These are phyloP conservation scores for Microtus ochrogaster DNA, from an alignment of 2,113 vertebrate species.

Conservation along the genomic window DNA sequence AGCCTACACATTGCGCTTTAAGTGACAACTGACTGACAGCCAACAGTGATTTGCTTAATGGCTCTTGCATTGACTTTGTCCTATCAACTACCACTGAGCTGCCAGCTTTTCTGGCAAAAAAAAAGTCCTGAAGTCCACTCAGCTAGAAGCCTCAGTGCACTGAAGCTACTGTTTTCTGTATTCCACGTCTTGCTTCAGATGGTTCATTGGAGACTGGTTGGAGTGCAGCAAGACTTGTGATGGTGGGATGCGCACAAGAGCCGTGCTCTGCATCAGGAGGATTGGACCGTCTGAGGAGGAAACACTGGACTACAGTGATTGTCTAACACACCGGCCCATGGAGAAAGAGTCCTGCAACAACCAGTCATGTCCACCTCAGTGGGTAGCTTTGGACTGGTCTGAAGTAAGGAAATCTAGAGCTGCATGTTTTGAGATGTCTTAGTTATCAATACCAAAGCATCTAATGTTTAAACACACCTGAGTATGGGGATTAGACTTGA, in stretches of 20 bases:
- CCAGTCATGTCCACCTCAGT: conserved; percentile 97
- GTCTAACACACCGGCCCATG: conserved; percentile 94
- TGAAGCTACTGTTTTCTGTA: conserved; percentile 57
- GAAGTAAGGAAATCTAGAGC: conserved; percentile 89
- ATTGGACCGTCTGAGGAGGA: conserved; percentile 95
- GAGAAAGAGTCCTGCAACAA: conserved; percentile 97
- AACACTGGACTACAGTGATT: conserved; percentile 93
- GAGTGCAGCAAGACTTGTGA: conserved; percentile 97
- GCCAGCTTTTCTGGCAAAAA: neutral
- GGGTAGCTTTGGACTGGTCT: conserved; percentile 98
- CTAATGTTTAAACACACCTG: conserved; percentile 67
- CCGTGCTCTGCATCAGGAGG: conserved; percentile 95
- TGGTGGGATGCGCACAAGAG: conserved; percentile 92
- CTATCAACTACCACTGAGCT: neutral
- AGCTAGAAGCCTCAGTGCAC: conserved; percentile 21
- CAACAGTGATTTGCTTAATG: neutral
- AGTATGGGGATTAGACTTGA: conserved; percentile 47
- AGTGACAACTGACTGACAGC: neutral
- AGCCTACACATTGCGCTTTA: neutral
- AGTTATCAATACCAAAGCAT: conserved; percentile 65
- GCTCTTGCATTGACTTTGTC: conserved; percentile 25
- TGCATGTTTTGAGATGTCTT: conserved; percentile 70
- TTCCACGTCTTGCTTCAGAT: conserved; percentile 86
- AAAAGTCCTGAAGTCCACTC: neutral
- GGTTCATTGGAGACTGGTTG: conserved; percentile 98